Evolutionary conservation across 2,888 invertebrate genomes (phyloP).

Genomic region (Aplocera efformata): DNA sequence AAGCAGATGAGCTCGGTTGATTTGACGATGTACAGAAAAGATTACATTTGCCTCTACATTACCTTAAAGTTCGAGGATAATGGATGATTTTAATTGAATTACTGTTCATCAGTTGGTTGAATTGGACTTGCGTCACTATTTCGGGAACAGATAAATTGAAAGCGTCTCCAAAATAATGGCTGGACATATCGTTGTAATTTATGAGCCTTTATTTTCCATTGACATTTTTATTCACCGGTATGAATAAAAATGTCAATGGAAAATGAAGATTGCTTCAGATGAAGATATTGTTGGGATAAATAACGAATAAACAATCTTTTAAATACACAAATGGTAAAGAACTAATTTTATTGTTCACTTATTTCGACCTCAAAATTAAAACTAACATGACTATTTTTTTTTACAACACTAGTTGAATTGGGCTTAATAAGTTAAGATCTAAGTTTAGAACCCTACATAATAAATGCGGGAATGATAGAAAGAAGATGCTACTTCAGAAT

Average conservation of each 20-base stretch:
- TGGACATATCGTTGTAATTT: constrained; percentile 1
- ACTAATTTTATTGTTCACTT: constrained; percentile 20
- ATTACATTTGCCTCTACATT: constrained; percentile 16
- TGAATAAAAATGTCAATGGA: constrained; percentile 1
- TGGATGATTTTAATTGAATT: constrained; percentile 15
- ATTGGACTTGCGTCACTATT: neutral
- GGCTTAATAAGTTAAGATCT: neutral
- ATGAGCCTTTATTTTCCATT: constrained; percentile 4
- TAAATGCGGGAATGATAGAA: constrained; percentile 63
- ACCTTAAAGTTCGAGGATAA: constrained; percentile 12
- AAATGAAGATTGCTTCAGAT: neutral
- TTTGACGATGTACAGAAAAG: constrained; percentile 16
- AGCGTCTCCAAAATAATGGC: constrained; percentile 6
- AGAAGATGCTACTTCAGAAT: constrained; percentile 68
- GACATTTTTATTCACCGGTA: constrained; percentile 2
- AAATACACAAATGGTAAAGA: too few species aligned
- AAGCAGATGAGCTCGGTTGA: constrained; percentile 11
- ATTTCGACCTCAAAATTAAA: constrained; percentile 5
- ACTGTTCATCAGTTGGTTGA: constrained; percentile 3
- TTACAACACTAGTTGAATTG: constrained; percentile 18
- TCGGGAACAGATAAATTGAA: neutral
- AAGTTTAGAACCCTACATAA: constrained; percentile 38
- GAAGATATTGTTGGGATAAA: neutral
- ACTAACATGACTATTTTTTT: constrained; percentile 13
- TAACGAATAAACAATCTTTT: too few species aligned